Evolutionary conservation across 2,888 invertebrate species (phyloP), one percentile per base, ranked within the genome.

Genomic region (Pedicia rivosa): DNA sequence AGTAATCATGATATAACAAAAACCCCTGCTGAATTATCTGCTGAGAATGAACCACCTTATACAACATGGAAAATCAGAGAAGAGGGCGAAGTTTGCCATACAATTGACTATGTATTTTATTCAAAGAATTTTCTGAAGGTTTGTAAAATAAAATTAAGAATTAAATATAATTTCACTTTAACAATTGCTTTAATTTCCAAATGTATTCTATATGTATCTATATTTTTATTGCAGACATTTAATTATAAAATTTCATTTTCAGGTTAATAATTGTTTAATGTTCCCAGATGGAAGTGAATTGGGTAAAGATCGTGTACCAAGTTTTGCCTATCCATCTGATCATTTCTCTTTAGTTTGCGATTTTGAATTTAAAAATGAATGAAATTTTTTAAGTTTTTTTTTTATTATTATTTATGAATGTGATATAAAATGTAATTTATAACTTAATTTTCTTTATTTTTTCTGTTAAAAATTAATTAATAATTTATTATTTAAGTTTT

Each of bases 1-100:
- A 28, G 12, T 26, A 12, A 14, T 19, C 20, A 31, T 24, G 13
- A 17, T 13, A 14, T 25, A 3, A 32, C 14, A n/a, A 16, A 30
- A 27, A 40, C 37, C n/a, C 27, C 31, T n/a, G 45, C 56, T 3
- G 42, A 51, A 12, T 44, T 55, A 9, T 56, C 59, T 2, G 59
- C 57, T 7, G 59, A 60, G 17, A 51, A 63, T 13, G 80, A 82
- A 48, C 78, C 78, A 1, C 63, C 67, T 0, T 82, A 76, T 52
- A 82, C 81, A 0, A 80, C 80, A 1, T 81, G 80, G 79, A 81
- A 81, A 52, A 66, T 72, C 20, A 63, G 81, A 1, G 75, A 74
- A 40, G 73, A 76, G 46, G 73, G 74, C 5, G 79, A 80, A 55
- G 65, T 69, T 28, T 75, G 77, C 44, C 76, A 77, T 48, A 79